Evolutionary conservation across 2,888 invertebrate genomes (phyloP).

Genomic region (Hypsopygia costalis): DNA sequence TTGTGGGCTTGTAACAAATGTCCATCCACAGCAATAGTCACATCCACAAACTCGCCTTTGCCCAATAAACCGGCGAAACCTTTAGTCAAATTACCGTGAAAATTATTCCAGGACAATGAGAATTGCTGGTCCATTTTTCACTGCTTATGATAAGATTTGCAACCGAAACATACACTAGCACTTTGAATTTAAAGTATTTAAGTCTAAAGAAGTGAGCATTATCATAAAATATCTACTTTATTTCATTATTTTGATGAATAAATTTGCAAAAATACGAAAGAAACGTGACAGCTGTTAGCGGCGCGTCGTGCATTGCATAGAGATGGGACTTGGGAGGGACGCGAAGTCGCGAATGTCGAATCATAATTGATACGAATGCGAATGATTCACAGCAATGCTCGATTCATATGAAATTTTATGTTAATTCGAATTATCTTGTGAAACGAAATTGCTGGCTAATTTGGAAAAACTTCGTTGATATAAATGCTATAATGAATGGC

Average conservation of each 20-base stretch:
- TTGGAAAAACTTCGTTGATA: too few species aligned
- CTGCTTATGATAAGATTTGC: slow-evolving; percentile 22
- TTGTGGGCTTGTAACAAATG: slow-evolving; percentile 85
- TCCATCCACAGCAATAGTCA: slow-evolving; percentile 83
- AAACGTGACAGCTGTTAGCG: slow-evolving; percentile 39
- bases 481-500: too few species aligned
- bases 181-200: not conserved
- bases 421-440: too few species aligned
- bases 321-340: too few species aligned
- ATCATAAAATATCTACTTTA: not conserved
- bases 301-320: slow-evolving; percentile 40
- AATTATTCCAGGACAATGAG: slow-evolving; percentile 87
- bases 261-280: slow-evolving; percentile 33
- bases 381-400: too few species aligned
- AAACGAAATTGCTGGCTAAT: too few species aligned
- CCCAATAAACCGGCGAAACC: slow-evolving; percentile 82
- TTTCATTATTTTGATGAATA: slow-evolving; percentile 20
- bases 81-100: slow-evolving; percentile 84
- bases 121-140: slow-evolving; percentile 83
- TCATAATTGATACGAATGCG: too few species aligned
- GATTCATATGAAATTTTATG: too few species aligned
- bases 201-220: not conserved
- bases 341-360: too few species aligned
- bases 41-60: slow-evolving; percentile 81
- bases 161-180: not conserved